These are phyloP conservation scores for Gymnocypris eckloni DNA, from an alignment of 2,797 vertebrate genomes.

Conservation along the genomic window DNA sequence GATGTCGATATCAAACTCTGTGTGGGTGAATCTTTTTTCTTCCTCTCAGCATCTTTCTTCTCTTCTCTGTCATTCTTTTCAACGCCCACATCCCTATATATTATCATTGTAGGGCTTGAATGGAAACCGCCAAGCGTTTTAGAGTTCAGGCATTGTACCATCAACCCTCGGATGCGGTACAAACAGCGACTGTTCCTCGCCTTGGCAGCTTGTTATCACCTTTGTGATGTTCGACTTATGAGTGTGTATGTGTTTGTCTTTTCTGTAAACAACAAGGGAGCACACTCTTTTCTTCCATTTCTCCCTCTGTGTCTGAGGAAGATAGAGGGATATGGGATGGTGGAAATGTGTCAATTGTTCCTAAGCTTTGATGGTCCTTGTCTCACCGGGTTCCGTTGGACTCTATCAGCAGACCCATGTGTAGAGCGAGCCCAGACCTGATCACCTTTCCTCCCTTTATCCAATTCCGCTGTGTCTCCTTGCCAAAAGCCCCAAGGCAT, in stretches of 20 bases:
- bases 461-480: constrained; percentile 47
- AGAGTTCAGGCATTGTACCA: constrained; percentile 47
- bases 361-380: constrained; percentile 73
- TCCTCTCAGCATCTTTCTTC: constrained; percentile 32
- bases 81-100: constrained; percentile 41
- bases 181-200: constrained; percentile 56
- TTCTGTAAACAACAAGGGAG: constrained; percentile 54
- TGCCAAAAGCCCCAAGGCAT: constrained; percentile 49
- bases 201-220: constrained; percentile 68
- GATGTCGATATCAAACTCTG: constrained; percentile 8
- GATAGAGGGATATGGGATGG: constrained; percentile 69
- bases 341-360: constrained; percentile 74
- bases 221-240: constrained; percentile 63
- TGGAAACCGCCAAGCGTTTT: constrained; percentile 44
- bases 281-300: constrained; percentile 51
- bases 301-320: constrained; percentile 63
- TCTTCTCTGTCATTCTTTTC: constrained; percentile 3
- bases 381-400: constrained; percentile 56
- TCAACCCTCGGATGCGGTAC: constrained; percentile 51
- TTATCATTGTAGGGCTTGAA: constrained; percentile 45
- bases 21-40: constrained; percentile 37
- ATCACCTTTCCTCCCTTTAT: constrained; percentile 73
- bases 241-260: constrained; percentile 57
- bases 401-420: constrained; percentile 70
- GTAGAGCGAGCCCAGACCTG: constrained; percentile 68